Base-by-base conservation (phyloP, 2,888 invertebrate species). In the Geotrupes spiniger region DNA sequence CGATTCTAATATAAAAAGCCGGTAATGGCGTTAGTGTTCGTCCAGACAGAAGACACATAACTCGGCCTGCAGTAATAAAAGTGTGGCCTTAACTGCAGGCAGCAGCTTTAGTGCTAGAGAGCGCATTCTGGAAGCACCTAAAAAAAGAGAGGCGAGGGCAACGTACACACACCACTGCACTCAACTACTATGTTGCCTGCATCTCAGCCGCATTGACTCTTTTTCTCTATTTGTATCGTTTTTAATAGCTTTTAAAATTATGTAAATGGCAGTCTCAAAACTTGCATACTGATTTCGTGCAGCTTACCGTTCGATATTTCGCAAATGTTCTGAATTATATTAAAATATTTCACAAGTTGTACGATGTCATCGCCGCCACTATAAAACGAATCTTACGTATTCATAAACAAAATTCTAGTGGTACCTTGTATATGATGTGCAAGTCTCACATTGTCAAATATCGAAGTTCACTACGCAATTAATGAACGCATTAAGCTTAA, bases 1-100 rank as follows among this genome's bases (percentile, higher is more conserved):
- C 45, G 42, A 40, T 36, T 39, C 29, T 36, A 40, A 36, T 41
- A 37, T 41, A 41, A 16, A 49, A 25, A 44, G 38, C 14, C 31
- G 42, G 37, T 49, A 49, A 50, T 48, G 44, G 45, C 40, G 49
- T 41, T 46, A 46, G 41, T 29, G 49, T 45, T 49, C 56, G 57
- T 51, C 57, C 61, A 63, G 62, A 62, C 61, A 57, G 53, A 58
- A 62, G 61, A 61, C 60, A 59, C 59, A 61, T 61, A 61, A 62
- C 59, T 60, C 53, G 49, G 54, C 45, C 42, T 44, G 47, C 46
- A 47, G 60, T 54, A 59, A 62, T 62, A 63, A 63, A 59, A 61
- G 49, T 56, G 59, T 57, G 45, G 60, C 56, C 56, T 60, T 62
- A 60, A 61, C 60, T 55, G 57, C 59, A 44, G 49, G 45, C 49